Evolutionary conservation across 2,797 vertebrate genomes (phyloP).

Genomic region (Neopelma chrysocephalum): DNA sequence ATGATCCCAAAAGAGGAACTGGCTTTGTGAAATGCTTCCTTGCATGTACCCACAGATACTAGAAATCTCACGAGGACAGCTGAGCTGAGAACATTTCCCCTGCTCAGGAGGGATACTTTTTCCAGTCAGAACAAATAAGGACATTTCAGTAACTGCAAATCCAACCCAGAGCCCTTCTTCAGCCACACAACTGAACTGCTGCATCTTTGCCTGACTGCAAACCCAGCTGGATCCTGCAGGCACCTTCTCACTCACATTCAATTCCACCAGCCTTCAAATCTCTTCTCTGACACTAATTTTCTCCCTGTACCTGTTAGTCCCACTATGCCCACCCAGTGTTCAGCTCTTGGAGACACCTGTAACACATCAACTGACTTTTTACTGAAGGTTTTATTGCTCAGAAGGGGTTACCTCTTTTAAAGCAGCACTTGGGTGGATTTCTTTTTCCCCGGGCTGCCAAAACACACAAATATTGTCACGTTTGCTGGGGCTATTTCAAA

Average conservation of each 20-base stretch:
- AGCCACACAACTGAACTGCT: not conserved
- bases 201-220: not conserved
- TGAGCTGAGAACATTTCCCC: constrained; percentile 35
- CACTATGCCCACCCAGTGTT: not conserved
- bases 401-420: not conserved
- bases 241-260: not conserved
- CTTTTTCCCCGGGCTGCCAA: not conserved
- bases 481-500: constrained; percentile 5
- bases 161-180: not conserved
- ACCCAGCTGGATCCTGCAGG: not conserved
- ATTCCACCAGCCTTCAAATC: not conserved
- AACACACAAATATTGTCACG: constrained; percentile 6
- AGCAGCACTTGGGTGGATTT: not conserved
- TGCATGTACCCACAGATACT: constrained; percentile 22
- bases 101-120: not conserved
- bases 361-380: not conserved
- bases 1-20: constrained; percentile 68
- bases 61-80: constrained; percentile 32
- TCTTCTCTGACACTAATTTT: not conserved
- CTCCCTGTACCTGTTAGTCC: not conserved
- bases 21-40: constrained; percentile 46
- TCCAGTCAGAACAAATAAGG: constrained; percentile 9
- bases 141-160: not conserved
- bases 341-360: not conserved
- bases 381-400: not conserved